Percentiles rank a stretch among this genome's conserved stretches.
These are phyloP conservation scores for Brachionus plicatilis DNA, from an alignment of 1,140 invertebrate species.

Conservation along the genomic window DNA sequence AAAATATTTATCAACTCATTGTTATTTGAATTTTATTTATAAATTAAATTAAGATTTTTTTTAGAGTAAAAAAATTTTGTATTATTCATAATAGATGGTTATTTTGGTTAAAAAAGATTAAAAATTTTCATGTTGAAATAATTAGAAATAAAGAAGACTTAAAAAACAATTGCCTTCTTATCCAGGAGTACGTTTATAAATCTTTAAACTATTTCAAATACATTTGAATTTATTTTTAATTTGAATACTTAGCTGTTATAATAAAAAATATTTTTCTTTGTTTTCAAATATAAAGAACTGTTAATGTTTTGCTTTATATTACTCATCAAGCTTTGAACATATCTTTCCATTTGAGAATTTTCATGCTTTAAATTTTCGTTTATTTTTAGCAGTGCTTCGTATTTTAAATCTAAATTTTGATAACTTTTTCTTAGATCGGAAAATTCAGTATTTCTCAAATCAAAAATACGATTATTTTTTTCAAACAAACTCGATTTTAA, in stretches of 20 bases:
- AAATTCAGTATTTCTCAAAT: background rate
- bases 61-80: too few relatives aligned
- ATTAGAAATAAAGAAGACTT: too few relatives aligned
- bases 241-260: background rate
- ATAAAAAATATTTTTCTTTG: background rate
- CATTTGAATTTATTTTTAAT: background rate
- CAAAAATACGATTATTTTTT: slow-evolving; percentile 2
- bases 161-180: too few relatives aligned
- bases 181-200: too few relatives aligned
- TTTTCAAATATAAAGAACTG: background rate
- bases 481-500: background rate
- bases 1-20: too few relatives aligned
- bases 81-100: too few relatives aligned
- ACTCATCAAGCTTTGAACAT: background rate
- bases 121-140: too few relatives aligned
- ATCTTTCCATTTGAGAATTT: background rate
- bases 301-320: background rate
- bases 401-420: background rate
- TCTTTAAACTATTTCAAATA: too few relatives aligned
- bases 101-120: too few relatives aligned
- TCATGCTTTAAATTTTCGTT: background rate
- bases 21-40: too few relatives aligned
- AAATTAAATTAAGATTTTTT: too few relatives aligned
- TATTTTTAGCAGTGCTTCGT: background rate
- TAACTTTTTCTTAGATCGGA: background rate